Base-by-base conservation (phyloP, 2,888 invertebrate species). In the Reticulitermes lucifugus region DNA sequence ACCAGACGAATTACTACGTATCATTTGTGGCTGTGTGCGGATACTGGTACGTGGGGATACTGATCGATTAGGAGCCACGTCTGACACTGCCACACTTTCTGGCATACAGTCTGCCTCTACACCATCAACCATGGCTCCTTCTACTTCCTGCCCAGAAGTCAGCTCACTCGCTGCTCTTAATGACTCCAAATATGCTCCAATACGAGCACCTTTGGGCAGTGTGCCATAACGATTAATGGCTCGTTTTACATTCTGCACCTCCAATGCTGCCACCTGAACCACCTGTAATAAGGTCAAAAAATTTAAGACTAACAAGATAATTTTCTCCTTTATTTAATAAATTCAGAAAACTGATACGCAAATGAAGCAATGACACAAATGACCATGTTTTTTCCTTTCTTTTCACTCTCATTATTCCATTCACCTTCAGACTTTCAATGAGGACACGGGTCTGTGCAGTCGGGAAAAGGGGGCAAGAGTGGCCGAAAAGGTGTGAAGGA, bases 201-300 rank as follows among this genome's bases (percentile, higher is more conserved):
- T 99, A 88, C 99, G 94, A 18, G 98, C 98, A 80, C 97, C 98
- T 91, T 99, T 99, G 0, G 99, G 99, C 89, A 99, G 92, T 18
- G 99, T 99, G 29, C 99, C 99, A 90, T 98, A 99, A 46, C 98
- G 94, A 91, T 97, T 98, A 88, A 97, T 97, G 79, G 98, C 98
- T 88, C 97, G 95, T 89, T 97, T 96, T 83, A 98, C 98, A 92
- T 98, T 98, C 92, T 98, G 97, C 88, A 98, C 98, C 91, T 98
- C 98, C 88, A 98, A 92, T 41, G 98, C 98, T 84, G 98, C 98
- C 87, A 98, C 96, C 89, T 97, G 96, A 59, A 96, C 95, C 88
- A 93, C 93, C 92, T 91, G 89, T 10, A 81, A 81, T 10, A 77
- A 73, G 35, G 18, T 12, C 25, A 73, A 25, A 18, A 55, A 46